phyloP scores from a whole-genome alignment of 2,888 invertebrate species.

The Synergus itoensis region DNA sequence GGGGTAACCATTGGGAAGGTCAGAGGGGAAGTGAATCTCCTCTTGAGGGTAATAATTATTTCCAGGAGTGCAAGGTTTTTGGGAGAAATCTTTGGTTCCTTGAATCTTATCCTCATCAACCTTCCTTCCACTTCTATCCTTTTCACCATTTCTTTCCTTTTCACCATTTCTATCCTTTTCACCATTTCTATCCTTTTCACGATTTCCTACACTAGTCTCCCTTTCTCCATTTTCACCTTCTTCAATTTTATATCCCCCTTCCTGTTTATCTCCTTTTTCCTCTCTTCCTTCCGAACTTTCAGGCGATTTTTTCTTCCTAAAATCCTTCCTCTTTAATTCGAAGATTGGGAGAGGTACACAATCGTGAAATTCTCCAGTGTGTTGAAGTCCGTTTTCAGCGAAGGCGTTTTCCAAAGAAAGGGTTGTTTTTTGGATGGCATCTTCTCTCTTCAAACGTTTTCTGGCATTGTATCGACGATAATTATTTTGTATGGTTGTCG shows the following conservation, averaged over 20 bases:
- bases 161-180: not conserved
- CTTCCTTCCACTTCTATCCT: too few species aligned
- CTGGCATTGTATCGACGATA: constrained; percentile 63
- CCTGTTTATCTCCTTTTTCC: constrained; percentile 41
- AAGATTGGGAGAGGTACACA: constrained; percentile 70
- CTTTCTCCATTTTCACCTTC: not conserved
- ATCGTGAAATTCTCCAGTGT: constrained; percentile 77
- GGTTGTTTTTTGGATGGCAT: constrained; percentile 66
- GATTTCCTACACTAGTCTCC: not conserved
- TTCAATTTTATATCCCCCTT: not conserved
- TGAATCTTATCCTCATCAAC: not conserved
- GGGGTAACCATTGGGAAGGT: not conserved
- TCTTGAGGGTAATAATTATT: not conserved
- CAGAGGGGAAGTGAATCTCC: not conserved
- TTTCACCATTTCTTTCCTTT: not conserved
- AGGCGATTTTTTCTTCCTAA: not conserved
- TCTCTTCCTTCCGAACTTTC: not conserved
- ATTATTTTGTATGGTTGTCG: constrained; percentile 61
- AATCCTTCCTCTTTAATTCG: constrained; percentile 45
- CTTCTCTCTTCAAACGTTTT: constrained; percentile 66
- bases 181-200: not conserved
- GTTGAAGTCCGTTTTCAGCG: constrained; percentile 63
- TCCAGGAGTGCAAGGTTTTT: not conserved
- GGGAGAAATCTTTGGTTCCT: not conserved
- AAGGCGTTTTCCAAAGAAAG: constrained; percentile 62